Evolutionary conservation across 2,113 vertebrate species (phyloP).

Genomic region (Caranx ignobilis): DNA sequence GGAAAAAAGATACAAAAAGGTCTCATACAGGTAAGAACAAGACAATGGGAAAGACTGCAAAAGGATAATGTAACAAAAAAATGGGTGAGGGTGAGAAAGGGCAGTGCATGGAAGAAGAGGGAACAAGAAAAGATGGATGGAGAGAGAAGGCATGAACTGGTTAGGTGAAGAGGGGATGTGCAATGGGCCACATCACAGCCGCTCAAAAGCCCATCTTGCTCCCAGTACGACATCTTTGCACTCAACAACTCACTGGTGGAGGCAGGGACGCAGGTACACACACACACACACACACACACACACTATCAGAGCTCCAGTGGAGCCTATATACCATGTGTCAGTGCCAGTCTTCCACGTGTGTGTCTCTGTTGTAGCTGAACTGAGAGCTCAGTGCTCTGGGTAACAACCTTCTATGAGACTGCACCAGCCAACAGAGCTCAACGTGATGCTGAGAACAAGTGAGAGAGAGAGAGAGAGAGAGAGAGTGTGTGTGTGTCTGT

Average conservation of each 20-base stretch:
- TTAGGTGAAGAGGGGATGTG: conserved; percentile 39
- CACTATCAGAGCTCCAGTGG: conserved; percentile 12
- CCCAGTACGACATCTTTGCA: conserved; percentile 62
- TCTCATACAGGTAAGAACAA: neutral
- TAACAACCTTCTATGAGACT: conserved; percentile 35
- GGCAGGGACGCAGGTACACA: neutral
- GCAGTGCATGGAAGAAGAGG: conserved; percentile 19
- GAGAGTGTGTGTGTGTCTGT: conserved; percentile 1
- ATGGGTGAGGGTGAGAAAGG: neutral
- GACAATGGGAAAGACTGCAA: conserved; percentile 5
- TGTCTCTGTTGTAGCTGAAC: conserved; percentile 20
- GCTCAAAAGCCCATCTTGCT: conserved; percentile 65
- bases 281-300: conserved; percentile 11
- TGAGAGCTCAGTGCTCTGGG: conserved; percentile 11
- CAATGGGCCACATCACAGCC: conserved; percentile 63
- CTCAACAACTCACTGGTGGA: conserved; percentile 63
- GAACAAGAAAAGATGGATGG: conserved; percentile 40
- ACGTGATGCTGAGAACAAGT: conserved; percentile 6
- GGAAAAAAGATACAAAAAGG: neutral
- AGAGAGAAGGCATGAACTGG: conserved; percentile 54
- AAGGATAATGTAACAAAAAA: neutral
- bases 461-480: too few species aligned
- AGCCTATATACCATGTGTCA: conserved; percentile 1
- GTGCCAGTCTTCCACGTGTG: conserved; percentile 1
- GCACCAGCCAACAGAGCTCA: conserved; percentile 35